Evolutionary conservation across 2,888 invertebrate genomes (phyloP).

Genomic region (Linnaemya vulpina): DNA sequence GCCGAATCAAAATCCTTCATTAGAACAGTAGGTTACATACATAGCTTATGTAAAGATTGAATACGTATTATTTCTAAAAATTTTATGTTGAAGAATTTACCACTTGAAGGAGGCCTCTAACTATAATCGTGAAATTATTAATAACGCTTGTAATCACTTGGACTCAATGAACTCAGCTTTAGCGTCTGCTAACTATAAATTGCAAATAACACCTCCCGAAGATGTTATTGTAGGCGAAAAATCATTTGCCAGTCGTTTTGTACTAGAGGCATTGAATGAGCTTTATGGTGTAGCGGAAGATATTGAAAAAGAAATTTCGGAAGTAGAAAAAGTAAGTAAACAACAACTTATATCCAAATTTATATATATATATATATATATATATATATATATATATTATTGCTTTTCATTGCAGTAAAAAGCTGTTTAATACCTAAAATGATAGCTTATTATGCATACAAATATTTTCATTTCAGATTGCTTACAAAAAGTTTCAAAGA

Average conservation of each 20-base stretch:
- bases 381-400: no score
- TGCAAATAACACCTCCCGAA: constrained; percentile 78
- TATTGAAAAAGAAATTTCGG: constrained; percentile 76
- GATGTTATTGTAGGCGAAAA: constrained; percentile 81
- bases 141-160: constrained; percentile 77
- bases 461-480: constrained; percentile 51
- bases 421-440: neutral
- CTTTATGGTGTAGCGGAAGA: constrained; percentile 77
- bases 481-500: constrained; percentile 20
- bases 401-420: neutral
- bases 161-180: constrained; percentile 78
- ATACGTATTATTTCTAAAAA: neutral
- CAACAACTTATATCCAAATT: no score
- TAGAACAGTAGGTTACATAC: constrained; percentile 74
- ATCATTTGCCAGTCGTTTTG: constrained; percentile 81
- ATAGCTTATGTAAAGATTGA: neutral
- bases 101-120: constrained; percentile 73
- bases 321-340: constrained; percentile 75
- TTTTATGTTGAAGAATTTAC: constrained; percentile 72
- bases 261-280: constrained; percentile 80
- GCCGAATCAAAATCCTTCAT: constrained; percentile 79
- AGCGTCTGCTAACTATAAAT: constrained; percentile 80
- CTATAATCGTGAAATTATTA: constrained; percentile 78
- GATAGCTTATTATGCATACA: no score
- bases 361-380: no score